Evolutionary conservation across 2,888 invertebrate genomes (phyloP).

Genomic region (Tyria jacobaeae): DNA sequence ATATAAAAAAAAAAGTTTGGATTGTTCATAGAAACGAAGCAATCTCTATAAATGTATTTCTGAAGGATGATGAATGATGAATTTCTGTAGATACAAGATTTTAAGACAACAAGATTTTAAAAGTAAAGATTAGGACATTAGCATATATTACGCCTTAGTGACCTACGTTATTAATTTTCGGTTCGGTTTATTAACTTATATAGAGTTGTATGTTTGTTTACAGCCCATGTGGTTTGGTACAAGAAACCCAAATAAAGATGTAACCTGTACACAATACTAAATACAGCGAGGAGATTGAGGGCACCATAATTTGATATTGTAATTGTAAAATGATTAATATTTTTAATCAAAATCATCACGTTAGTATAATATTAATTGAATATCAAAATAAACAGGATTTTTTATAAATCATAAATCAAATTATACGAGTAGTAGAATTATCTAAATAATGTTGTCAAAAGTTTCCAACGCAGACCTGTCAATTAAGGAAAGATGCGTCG

Average conservation of each 20-base stretch:
- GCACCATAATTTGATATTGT: no score
- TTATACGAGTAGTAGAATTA: constrained; percentile 42
- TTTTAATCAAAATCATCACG: no score
- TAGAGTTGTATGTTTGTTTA: background rate
- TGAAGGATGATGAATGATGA: no score
- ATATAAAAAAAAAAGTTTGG: background rate
- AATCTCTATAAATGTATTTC: no score
- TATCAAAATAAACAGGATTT: no score
- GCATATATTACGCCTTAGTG: no score
- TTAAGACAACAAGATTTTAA: background rate
- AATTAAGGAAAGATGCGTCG: constrained; percentile 51
- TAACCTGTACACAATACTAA: background rate
- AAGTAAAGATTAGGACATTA: no score
- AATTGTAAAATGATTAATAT: no score
- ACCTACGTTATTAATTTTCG: background rate
- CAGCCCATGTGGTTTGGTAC: background rate
- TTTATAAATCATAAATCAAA: background rate
- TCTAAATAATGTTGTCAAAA: constrained; percentile 41
- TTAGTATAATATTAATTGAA: no score
- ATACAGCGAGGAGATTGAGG: background rate
- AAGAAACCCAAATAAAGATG: background rate
- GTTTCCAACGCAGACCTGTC: constrained; percentile 46
- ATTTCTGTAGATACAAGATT: no score
- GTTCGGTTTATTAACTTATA: background rate
- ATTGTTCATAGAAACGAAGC: background rate